A percentile compares a stretch with the other conserved stretches of the same genome.
Conservation (phyloP, 1,140 invertebrate species). For the Holcopasites calliopsidis region DNA sequence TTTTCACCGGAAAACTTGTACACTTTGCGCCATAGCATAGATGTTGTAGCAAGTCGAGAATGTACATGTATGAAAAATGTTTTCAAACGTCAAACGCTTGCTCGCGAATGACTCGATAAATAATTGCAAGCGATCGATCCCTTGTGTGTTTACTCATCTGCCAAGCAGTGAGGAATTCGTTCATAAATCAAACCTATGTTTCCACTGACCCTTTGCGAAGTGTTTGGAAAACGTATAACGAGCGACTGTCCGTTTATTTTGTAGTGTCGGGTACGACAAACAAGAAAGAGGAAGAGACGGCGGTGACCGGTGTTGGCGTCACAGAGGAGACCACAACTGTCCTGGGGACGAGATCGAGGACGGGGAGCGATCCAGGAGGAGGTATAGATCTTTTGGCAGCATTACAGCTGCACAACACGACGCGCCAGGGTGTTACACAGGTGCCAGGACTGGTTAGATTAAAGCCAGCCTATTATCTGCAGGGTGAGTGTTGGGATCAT, state of each 20-base stretch:
- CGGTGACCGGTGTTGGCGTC: slow-evolving; percentile 54
- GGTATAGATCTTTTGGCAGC: slow-evolving; percentile 82
- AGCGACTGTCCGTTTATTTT: slow-evolving; percentile 47
- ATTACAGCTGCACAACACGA: slow-evolving; percentile 82
- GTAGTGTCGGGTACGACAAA: slow-evolving; percentile 74
- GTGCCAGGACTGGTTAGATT: slow-evolving; percentile 81
- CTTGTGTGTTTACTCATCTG: background rate
- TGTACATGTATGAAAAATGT: background rate
- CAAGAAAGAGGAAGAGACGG: slow-evolving; percentile 72
- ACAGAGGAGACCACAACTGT: slow-evolving; percentile 60
- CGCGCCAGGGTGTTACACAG: slow-evolving; percentile 80
- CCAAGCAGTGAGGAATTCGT: background rate
- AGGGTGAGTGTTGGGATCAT: slow-evolving; percentile 73
- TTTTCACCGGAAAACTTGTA: background rate
- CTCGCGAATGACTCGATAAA: background rate
- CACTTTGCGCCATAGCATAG: too few species aligned
- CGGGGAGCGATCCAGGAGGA: slow-evolving; percentile 70
- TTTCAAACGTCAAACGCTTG: too few species aligned
- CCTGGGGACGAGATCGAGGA: slow-evolving; percentile 64
- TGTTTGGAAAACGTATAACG: background rate
- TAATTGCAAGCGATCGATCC: background rate
- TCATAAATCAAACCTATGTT: slow-evolving; percentile 2
- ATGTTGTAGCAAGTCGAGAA: background rate
- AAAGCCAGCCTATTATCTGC: slow-evolving; percentile 82
- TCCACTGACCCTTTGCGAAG: background rate